Evolutionary conservation across 1,140 invertebrate genomes (phyloP).

Genomic region (Macrocentrus cingulum): DNA sequence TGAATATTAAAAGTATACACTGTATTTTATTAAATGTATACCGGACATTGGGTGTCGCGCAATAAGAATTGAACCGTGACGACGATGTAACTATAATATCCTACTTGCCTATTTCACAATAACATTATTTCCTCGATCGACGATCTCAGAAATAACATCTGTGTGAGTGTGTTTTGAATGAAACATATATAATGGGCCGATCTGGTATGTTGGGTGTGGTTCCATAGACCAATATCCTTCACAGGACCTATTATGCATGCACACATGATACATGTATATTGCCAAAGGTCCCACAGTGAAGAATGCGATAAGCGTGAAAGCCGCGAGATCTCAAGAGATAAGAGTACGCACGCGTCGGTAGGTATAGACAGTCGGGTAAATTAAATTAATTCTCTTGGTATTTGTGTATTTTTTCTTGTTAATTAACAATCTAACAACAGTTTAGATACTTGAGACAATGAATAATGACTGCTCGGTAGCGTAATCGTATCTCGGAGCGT

Average conservation of each 20-base stretch:
- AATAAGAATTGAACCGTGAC: no score
- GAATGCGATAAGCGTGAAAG: constrained; percentile 20
- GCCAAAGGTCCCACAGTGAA: constrained; percentile 6
- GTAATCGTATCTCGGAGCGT: background rate
- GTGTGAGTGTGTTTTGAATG: constrained; percentile 11
- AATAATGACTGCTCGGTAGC: background rate
- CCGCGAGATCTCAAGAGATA: constrained; percentile 5
- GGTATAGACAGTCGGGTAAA: background rate
- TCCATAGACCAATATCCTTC: constrained; percentile 14
- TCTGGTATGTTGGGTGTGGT: constrained; percentile 28
- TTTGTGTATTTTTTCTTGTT: background rate
- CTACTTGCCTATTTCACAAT: constrained; percentile 11
- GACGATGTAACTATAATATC: background rate
- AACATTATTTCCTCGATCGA: constrained; percentile 3
- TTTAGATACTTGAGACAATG: background rate
- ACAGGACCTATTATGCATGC: constrained; percentile 4
- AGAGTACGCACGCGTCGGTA: background rate
- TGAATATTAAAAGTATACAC: no score
- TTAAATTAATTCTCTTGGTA: no score
- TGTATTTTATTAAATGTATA: no score
- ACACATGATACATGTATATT: constrained; percentile 10
- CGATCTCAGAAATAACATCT: constrained; percentile 1
- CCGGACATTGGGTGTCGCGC: no score
- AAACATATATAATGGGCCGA: constrained; percentile 2
- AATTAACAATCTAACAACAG: background rate